These are phyloP conservation scores for Anniella stebbinsi DNA, from an alignment of 2,797 vertebrate species.

Conservation along the genomic window DNA sequence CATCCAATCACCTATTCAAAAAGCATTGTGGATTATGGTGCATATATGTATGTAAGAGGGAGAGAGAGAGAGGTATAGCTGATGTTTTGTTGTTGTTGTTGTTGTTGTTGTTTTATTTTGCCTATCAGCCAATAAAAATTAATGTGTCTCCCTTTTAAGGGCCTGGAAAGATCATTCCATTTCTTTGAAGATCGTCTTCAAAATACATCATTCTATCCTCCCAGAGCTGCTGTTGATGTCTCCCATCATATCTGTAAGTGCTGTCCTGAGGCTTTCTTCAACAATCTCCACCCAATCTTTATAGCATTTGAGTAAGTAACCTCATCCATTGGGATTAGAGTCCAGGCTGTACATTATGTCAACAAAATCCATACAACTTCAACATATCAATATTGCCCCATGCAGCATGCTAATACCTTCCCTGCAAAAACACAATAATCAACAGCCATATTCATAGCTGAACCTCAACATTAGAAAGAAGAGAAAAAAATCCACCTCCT, in stretches of 20 bases:
- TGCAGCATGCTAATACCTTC: background rate
- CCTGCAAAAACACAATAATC: background rate
- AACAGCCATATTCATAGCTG: background rate
- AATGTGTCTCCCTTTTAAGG: background rate
- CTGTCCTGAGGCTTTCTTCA: background rate
- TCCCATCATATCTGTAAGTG: background rate
- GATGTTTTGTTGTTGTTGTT: too few relatives aligned
- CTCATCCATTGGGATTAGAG: background rate
- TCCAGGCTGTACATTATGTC: background rate
- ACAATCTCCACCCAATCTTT: background rate
- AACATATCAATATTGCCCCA: background rate
- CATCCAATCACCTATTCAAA: background rate
- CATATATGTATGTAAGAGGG: too few relatives aligned
- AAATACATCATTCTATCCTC: background rate
- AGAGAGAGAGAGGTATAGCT: too few relatives aligned
- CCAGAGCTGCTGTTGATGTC: background rate
- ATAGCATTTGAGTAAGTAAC: background rate
- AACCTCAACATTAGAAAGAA: background rate
- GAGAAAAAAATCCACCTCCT: background rate
- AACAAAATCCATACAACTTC: background rate
- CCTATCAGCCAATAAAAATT: background rate
- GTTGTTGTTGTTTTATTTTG: background rate
- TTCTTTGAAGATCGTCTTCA: background rate
- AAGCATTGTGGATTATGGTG: too few relatives aligned
- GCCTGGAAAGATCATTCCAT: background rate